Conservation (phyloP, 2,888 invertebrate species). For the Rhamnusium bicolor region DNA sequence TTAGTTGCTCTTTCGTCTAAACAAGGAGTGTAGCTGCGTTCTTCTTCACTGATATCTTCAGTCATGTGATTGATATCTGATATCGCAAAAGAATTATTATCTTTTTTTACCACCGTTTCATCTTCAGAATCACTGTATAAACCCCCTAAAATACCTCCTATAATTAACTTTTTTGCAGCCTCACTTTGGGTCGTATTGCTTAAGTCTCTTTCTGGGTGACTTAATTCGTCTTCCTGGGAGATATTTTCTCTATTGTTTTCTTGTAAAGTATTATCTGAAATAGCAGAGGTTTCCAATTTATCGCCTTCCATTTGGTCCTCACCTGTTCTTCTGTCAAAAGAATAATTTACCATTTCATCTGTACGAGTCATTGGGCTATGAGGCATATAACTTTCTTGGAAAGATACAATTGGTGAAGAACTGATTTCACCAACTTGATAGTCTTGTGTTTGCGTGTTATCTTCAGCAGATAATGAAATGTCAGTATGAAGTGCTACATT, state of each 20-base stretch:
- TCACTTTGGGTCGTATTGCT: neutral
- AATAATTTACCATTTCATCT: neutral
- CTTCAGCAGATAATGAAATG: conserved; percentile 50
- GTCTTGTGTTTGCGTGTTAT: conserved; percentile 26
- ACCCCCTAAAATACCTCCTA: conserved; percentile 46
- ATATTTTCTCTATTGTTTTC: neutral
- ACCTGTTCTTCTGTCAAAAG: neutral
- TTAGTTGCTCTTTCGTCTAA: conserved; percentile 77
- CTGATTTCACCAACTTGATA: conserved; percentile 53
- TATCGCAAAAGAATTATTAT: conserved; percentile 60
- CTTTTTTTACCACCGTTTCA: conserved; percentile 64
- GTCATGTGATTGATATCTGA: conserved; percentile 73
- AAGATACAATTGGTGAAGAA: conserved; percentile 50
- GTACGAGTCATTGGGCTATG: neutral
- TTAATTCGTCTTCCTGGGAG: neutral
- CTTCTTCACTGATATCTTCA: conserved; percentile 79
- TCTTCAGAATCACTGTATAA: conserved; percentile 69
- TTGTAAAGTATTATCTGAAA: neutral
- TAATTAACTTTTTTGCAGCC: conserved; percentile 13
- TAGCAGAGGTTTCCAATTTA: neutral
- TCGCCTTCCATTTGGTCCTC: neutral
- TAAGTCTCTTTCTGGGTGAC: neutral
- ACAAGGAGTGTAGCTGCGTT: conserved; percentile 82
- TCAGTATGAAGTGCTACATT: conserved; percentile 78
- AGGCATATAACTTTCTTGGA: neutral